Evolutionary conservation across 2,888 invertebrate species (phyloP), one percentile per base, ranked within the genome.

Genomic region (Tenthredo distinguenda): DNA sequence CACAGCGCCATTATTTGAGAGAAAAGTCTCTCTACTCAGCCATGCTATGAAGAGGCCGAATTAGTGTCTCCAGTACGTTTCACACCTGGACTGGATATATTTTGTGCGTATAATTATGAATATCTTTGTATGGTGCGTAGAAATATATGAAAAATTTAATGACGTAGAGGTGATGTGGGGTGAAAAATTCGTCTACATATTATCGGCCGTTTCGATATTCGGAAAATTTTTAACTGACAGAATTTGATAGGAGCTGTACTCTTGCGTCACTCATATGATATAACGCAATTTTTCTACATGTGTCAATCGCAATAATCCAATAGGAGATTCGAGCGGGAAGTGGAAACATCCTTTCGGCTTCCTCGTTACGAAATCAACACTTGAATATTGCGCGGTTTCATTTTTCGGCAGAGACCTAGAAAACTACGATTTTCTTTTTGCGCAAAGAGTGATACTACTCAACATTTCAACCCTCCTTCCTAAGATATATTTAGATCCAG

Each of bases 401-500:
- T 71, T 37, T 71, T 71, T 34, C 0, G 2, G 37, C 9, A 71
- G 12, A 68, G 12, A 68, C 18, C 12, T 31, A 31, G 10, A 34
- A 34, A 50, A 31, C 34, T 18, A 18, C n/a, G 34, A 77, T 50
- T 74, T 43, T 74, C 2, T 21, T 74, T 74, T 40, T n/a, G 34
- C 55, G n/a, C n/a, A 34, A 15, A n/a, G 7, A 5, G 31, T 31
- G 31, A 55, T 55, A 62, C n/a, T 77, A 21, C 37, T 62, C 12
- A 81, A 81, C n/a, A 62, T 81, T 81, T 62, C 81, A 58, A 21
- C 58, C 62, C 58, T 81, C 62, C 55, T 62, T 50, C 40, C 62
- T n/a, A 21, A 34, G 21, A 21, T 62, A 62, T 62, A 37, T 81
- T 81, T n/a, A 62, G n/a, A n/a, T 37, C 21, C 34, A 21, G 21